Conservation (phyloP, 92 coral and sea anemone genomes). For the Umimayanthus kanabou region DNA sequence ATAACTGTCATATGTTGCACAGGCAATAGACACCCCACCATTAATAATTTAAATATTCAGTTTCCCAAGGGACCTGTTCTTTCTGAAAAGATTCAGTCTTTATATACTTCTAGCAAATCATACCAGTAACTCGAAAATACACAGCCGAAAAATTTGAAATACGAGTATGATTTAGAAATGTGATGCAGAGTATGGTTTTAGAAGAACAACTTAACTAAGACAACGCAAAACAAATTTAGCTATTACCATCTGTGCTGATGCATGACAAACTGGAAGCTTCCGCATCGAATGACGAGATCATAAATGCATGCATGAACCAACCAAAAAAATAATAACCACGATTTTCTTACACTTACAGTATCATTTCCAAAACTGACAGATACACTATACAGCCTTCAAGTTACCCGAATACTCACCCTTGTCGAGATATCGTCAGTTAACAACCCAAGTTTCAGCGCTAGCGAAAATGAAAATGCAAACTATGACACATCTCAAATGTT, state of each 20-base stretch:
- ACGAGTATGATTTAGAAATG: not conserved
- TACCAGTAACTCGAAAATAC: not conserved
- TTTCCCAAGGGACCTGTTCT: not conserved
- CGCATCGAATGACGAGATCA: not conserved
- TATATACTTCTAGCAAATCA: not conserved
- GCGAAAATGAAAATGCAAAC: not conserved
- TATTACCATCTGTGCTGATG: not conserved
- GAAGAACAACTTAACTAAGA: not conserved
- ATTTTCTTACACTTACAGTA: not conserved
- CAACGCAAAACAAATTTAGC: not conserved
- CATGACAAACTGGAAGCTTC: not conserved
- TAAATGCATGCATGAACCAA: not conserved
- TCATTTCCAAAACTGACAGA: not conserved
- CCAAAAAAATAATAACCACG: not conserved
- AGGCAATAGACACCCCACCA: not conserved
- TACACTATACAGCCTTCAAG: no score
- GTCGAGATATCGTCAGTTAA: not conserved
- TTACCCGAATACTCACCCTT: not conserved
- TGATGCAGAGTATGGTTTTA: not conserved
- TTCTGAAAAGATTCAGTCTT: not conserved
- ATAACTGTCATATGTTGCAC: constrained; percentile 34
- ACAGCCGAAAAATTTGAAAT: no score
- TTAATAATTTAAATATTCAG: not conserved
- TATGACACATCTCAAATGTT: not conserved
- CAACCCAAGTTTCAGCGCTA: not conserved